Evolutionary conservation across 2,113 vertebrate species (phyloP).

Genomic region (Oryzias woworae): DNA sequence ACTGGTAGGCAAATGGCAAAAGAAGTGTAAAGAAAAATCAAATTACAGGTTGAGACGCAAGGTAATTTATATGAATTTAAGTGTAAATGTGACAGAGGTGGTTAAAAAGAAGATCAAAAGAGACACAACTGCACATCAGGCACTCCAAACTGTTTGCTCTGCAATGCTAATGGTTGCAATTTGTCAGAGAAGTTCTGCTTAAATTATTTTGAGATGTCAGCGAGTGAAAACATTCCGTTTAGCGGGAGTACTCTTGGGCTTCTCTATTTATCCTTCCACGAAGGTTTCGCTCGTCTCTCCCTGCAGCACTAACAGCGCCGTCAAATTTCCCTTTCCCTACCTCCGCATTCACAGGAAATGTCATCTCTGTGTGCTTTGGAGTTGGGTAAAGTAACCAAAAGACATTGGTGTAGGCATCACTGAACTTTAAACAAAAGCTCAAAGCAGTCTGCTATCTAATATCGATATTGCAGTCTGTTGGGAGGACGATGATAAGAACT

Average conservation of each 20-base stretch:
- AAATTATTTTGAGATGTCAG: constrained; percentile 24
- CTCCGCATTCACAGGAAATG: constrained; percentile 28
- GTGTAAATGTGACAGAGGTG: constrained; percentile 6
- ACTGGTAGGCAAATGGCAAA: not conserved
- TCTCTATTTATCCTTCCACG: constrained; percentile 36
- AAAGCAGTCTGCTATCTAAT: constrained; percentile 50
- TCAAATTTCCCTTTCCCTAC: constrained; percentile 38
- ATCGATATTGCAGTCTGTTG: constrained; percentile 53
- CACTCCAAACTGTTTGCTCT: constrained; percentile 25
- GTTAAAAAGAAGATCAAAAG: constrained; percentile 26
- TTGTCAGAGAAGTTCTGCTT: constrained; percentile 27
- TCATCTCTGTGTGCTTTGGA: constrained; percentile 18
- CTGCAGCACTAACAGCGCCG: constrained; percentile 24
- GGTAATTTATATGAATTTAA: constrained; percentile 9
- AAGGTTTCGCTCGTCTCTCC: constrained; percentile 24
- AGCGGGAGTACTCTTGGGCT: constrained; percentile 26
- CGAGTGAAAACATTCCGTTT: constrained; percentile 34
- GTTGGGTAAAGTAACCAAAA: constrained; percentile 23
- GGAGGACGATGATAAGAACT: constrained; percentile 26
- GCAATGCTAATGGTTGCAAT: constrained; percentile 42
- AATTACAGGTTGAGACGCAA: not conserved
- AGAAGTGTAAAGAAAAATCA: not conserved
- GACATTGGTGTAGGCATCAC: constrained; percentile 28
- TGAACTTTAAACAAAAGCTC: constrained; percentile 56
- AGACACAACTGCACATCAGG: constrained; percentile 22